Percentiles rank a stretch among this genome's conserved stretches.
Conservation (phyloP, 1,140 invertebrate genomes). For the Penaeus chinensis region DNA sequence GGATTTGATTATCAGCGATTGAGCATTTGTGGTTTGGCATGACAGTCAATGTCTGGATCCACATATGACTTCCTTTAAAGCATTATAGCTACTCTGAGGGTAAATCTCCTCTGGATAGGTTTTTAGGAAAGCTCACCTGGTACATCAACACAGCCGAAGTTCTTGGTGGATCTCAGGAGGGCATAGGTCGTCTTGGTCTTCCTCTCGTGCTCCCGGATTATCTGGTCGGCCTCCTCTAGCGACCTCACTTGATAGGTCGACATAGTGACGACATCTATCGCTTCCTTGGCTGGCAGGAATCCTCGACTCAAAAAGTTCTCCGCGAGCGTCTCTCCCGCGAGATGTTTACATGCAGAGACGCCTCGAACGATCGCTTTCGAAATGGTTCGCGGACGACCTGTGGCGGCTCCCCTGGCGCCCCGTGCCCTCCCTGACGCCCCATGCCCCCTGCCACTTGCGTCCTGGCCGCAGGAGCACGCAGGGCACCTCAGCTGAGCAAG, state of each 20-base stretch:
- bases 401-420: no score
- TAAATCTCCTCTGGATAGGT: no score
- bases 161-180: conserved; percentile 51
- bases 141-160: conserved; percentile 54
- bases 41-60: no score
- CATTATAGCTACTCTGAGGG: no score
- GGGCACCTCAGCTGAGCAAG: neutral
- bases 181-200: conserved; percentile 55
- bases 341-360: conserved; percentile 38
- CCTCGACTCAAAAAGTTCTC: neutral
- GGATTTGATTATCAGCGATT: no score
- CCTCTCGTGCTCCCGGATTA: conserved; percentile 50
- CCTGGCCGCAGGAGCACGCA: neutral
- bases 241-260: conserved; percentile 58
- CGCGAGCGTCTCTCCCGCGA: conserved; percentile 36
- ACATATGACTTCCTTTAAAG: no score
- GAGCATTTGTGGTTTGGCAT: no score
- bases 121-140: conserved; percentile 27
- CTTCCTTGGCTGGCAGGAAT: neutral
- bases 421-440: neutral
- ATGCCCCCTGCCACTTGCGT: neutral
- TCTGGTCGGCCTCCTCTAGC: conserved; percentile 54
- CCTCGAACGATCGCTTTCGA: conserved; percentile 30
- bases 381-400: conserved; percentile 7
- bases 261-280: conserved; percentile 8